Conservation (phyloP, 2,888 invertebrate genomes). For the Emesis russula region DNA sequence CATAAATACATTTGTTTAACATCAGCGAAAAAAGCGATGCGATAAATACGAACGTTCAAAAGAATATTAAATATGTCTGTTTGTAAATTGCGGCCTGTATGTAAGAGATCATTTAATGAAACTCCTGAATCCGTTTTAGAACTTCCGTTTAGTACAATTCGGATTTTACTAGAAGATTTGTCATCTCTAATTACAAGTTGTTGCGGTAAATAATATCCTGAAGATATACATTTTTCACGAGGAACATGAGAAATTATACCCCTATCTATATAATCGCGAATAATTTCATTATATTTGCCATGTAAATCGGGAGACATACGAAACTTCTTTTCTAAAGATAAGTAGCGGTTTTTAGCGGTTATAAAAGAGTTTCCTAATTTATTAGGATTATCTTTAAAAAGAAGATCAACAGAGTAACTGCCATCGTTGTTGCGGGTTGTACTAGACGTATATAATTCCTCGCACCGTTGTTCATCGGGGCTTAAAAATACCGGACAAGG, state of each 20-base stretch:
- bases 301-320: neutral
- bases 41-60: conserved; percentile 33
- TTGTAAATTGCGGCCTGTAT: conserved; percentile 44
- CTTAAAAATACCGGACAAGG: too few species aligned
- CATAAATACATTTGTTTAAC: conserved; percentile 54
- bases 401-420: too few species aligned
- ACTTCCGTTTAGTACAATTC: conserved; percentile 51
- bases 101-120: conserved; percentile 59
- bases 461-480: too few species aligned
- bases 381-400: too few species aligned
- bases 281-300: neutral
- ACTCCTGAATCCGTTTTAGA: conserved; percentile 48
- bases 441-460: too few species aligned
- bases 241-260: conserved; percentile 7
- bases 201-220: conserved; percentile 54
- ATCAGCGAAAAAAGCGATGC: conserved; percentile 2
- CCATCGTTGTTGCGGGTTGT: too few species aligned
- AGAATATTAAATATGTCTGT: conserved; percentile 58
- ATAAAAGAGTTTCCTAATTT: neutral
- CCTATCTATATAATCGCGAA: neutral
- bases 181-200: conserved; percentile 56
- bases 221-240: neutral
- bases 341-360: conserved; percentile 17
- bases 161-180: conserved; percentile 47
- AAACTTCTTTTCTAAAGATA: neutral